Evolutionary conservation across 2,113 vertebrate genomes (phyloP), one percentile per base, ranked within the genome.

Genomic region (Ariopsis seemanni): DNA sequence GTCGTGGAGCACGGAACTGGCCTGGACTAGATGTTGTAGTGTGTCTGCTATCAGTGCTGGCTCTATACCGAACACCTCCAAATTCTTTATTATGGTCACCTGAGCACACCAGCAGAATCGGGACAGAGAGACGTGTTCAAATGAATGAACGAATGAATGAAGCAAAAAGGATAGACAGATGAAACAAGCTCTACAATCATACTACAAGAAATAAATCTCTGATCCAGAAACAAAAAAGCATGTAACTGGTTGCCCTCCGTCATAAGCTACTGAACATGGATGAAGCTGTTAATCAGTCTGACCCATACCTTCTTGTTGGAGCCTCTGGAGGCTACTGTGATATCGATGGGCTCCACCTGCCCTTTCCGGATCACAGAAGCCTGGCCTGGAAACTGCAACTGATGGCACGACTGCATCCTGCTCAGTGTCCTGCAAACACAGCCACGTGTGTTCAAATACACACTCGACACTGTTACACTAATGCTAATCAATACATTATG

Each of bases 61-160:
- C 86, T 99, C 97, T 34, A 99, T 91, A 34, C 96, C 97, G 20
- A 97, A 99, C 17, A 94, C 92, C 90, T 99, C 98, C 69, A 99
- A 95, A 92, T 99, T 99, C 93, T 97, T 98, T 90, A 99, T 94
- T 50, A 98, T 86, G 1, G 98, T 99, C 82, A 99, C 97, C 98
- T 99, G 79, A 0, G 85, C 4, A 65, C 7, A 88, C 17, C 22
- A 81, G 2, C 25, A 71, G 53, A 83, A 79, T 22, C 5, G 14
- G 67, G 62, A 27, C 60, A 80, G 22, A 20, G 55, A 80, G 27
- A 57, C 25, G 67, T 27, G 52, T 55, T 25, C 52, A 42, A 42
- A 42, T 42, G 42, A 42, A 42, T 42, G 34, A 42, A 1, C 2
- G 34, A 79, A 55, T 3, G 27, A 2, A 2, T 3, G 7, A 52